Evolutionary conservation across 2,888 invertebrate species (phyloP).

Genomic region (Camponotus fellah): DNA sequence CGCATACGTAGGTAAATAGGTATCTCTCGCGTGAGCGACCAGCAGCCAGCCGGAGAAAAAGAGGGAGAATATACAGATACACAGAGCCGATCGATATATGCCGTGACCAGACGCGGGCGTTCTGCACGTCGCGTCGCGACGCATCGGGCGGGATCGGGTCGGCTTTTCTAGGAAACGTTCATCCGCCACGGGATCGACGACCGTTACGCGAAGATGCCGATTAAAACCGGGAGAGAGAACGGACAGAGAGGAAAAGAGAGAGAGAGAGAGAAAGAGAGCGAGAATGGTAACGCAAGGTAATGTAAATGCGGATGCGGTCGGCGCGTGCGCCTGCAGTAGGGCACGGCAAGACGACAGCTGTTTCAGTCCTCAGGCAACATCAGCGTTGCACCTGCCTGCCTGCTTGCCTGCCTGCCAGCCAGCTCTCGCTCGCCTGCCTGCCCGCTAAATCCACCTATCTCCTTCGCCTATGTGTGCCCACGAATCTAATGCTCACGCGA

Average conservation of each 20-base stretch:
- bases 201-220: conserved; percentile 78
- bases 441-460: conserved; percentile 62
- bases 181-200: conserved; percentile 80
- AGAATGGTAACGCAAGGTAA: conserved; percentile 77
- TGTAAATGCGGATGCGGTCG: conserved; percentile 82
- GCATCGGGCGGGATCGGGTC: conserved; percentile 46
- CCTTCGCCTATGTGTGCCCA: conserved; percentile 24
- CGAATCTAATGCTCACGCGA: conserved; percentile 36
- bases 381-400: conserved; percentile 82
- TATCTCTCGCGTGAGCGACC: conserved; percentile 53
- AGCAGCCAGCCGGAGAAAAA: conserved; percentile 36
- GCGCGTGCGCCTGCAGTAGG: conserved; percentile 82
- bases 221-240: conserved; percentile 62
- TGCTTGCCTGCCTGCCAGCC: conserved; percentile 65
- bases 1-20: conserved; percentile 32
- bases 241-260: conserved; percentile 20
- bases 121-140: conserved; percentile 43
- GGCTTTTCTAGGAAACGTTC: conserved; percentile 69
- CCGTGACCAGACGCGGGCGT: conserved; percentile 40
- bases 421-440: conserved; percentile 50
- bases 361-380: conserved; percentile 83
- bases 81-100: conserved; percentile 42
- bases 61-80: conserved; percentile 30
- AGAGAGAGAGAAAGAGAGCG: conserved; percentile 57
- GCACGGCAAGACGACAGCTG: conserved; percentile 84